Evolutionary conservation across 2,113 vertebrate species (phyloP).

Genomic region (Pseudorasbora parva): DNA sequence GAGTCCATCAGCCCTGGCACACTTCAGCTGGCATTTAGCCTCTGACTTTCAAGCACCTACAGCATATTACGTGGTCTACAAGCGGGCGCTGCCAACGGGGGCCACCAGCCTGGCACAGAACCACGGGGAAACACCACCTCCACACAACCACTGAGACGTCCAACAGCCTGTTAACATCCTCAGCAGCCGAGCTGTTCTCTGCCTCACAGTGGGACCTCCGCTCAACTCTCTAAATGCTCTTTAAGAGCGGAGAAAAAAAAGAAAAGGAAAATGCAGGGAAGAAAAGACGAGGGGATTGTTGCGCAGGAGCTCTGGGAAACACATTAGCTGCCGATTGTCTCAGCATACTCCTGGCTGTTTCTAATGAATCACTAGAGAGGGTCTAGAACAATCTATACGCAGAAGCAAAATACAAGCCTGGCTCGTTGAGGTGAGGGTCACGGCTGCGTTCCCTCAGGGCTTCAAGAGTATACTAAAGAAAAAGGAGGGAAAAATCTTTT

Average conservation of each 20-base stretch:
- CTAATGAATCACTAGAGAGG: constrained; percentile 61
- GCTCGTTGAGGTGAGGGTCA: constrained; percentile 57
- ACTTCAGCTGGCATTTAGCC: constrained; percentile 24
- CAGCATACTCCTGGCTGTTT: constrained; percentile 57
- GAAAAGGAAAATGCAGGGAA: background rate
- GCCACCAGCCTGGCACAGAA: constrained; percentile 14
- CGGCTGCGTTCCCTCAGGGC: constrained; percentile 60
- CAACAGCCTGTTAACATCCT: constrained; percentile 43
- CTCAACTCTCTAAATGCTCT: constrained; percentile 37
- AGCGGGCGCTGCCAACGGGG: background rate
- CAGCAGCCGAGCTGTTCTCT: constrained; percentile 46
- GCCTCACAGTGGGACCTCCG: constrained; percentile 37
- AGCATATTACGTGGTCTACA: background rate
- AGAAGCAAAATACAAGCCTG: constrained; percentile 57
- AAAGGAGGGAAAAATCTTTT: constrained; percentile 56
- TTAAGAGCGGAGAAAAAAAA: constrained; percentile 31
- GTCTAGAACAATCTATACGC: constrained; percentile 53
- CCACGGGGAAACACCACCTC: constrained; percentile 34
- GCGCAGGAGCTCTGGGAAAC: constrained; percentile 63
- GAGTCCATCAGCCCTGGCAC: constrained; percentile 13
- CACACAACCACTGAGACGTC: constrained; percentile 25
- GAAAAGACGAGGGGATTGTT: constrained; percentile 36
- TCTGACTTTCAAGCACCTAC: constrained; percentile 29
- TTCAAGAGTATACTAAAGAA: constrained; percentile 47
- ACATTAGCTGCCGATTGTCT: constrained; percentile 64